These are phyloP conservation scores for Pituophis catenifer DNA, from an alignment of 2,113 vertebrate species.

Conservation along the genomic window DNA sequence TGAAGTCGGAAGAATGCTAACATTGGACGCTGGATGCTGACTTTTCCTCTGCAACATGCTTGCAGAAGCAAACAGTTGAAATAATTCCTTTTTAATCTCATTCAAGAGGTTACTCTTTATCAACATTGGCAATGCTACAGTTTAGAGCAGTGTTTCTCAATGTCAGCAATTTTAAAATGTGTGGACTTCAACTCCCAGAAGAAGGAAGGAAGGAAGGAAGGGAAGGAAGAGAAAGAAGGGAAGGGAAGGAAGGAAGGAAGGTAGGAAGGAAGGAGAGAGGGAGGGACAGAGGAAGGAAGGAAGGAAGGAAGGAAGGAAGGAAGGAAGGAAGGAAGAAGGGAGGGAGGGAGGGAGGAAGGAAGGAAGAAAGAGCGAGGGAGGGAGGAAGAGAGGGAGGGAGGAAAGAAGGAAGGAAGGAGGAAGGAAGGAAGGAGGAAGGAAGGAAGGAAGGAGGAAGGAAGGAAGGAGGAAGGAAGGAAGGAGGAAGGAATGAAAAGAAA, in stretches of 20 bases:
- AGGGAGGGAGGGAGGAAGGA: too few relatives aligned
- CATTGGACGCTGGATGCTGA: background rate
- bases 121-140: background rate
- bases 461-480: fast-evolving
- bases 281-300: too few relatives aligned
- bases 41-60: background rate
- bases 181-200: background rate
- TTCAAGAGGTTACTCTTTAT: background rate
- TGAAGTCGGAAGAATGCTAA: background rate
- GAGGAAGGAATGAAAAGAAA: too few relatives aligned
- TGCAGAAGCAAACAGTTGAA: background rate
- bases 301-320: too few relatives aligned
- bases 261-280: too few relatives aligned
- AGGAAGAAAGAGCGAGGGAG: too few relatives aligned
- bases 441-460: too few relatives aligned
- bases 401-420: fast-evolving
- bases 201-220: too few relatives aligned
- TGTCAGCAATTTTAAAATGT: background rate
- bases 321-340: too few relatives aligned
- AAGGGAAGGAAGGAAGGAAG: too few relatives aligned
- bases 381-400: fast-evolving
- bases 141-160: background rate
- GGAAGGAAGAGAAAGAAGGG: too few relatives aligned
- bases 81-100: background rate
- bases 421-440: too few relatives aligned